Base-by-base conservation (phyloP, 2,797 vertebrate genomes). In the Rachycentron canadum region DNA sequence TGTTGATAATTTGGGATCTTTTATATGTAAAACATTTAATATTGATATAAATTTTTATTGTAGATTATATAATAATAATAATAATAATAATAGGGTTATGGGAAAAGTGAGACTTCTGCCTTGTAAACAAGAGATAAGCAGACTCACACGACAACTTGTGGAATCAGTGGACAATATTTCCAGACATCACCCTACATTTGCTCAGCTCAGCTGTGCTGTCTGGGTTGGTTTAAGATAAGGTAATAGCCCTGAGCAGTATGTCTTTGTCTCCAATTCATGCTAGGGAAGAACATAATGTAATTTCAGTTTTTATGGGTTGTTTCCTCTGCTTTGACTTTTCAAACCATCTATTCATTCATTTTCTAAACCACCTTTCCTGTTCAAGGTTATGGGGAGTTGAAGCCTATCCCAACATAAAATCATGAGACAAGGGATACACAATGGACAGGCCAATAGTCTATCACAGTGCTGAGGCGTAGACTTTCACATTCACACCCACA, bases 41-140 rank as follows among this genome's bases (percentile, higher is more conserved):
- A 7, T 19, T 43, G 41, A 19, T 43, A 14, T 19, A 19, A n/a
- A 13, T 40, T 40, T 41, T 17, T 7, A 32, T 32, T 32, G 32
- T 7, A 5, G 32, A 32, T 32, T 32, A 32, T n/a, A n/a, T n/a
- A n/a, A n/a, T n/a, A n/a, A n/a, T n/a, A n/a, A n/a, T n/a, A n/a
- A n/a, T n/a, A n/a, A n/a, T n/a, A n/a, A n/a, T n/a, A n/a, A n/a
- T n/a, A n/a, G 11, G 9, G 25, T 56, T 78, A 28, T 61, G 26
- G 50, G 40, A 30, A 65, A 76, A 67, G 25, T n/a, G 19, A 56
- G 53, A 28, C 17, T 19, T 59, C 41, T 64, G 26, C 11, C 34
- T 60, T 72, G 67, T 79, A 72, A 72, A 77, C 59, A 72, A 77
- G 19, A 69, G 77, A 81, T 83, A 82, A 74, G 65, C 26, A 62